Evolutionary conservation across 2,797 vertebrate genomes (phyloP), one percentile per base, ranked within the genome.

Genomic region (Macrochelys suwanniensis): DNA sequence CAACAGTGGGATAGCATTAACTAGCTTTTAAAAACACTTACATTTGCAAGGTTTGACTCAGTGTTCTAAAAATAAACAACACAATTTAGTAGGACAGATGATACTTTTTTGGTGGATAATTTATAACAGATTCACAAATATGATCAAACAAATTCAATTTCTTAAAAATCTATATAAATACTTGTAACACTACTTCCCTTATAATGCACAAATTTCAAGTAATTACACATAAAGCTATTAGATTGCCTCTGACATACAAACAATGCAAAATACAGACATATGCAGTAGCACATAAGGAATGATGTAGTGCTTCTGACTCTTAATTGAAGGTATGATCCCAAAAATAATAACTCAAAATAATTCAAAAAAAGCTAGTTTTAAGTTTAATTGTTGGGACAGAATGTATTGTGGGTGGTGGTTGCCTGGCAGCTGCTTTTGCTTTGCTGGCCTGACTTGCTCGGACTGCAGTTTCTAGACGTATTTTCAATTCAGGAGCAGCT

Each of bases 321-420:
- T 96, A 92, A 89, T 80, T 84, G 88, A 68, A 47, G 88, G 79
- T 68, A 82, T 87, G 83, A 82, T 97, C 93, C 88, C 92, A 96
- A 97, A 80, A 97, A 92, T 94, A 97, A 97, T 91, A 95, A 91
- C 93, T 92, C 78, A 61, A 93, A 97, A 93, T 93, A 88, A 91
- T 97, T 98, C 97, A 99, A 98, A 99, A 99, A 98, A 99, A 99
- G 97, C 98, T 99, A 2, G 99, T 99, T 97, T 99, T 99, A 88
- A 99, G 99, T 98, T 99, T 99, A 98, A 99, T 99, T 95, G 99
- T 99, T 33, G 99, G 99, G n/a, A 99, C 98, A 79, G 99, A 99
- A 97, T 99, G 99, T 74, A 99, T 98, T 23, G 99, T 92, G 25
- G 99, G 99, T 98, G 99, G 98, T 82, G 99, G 98, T 97, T 98